Base-by-base conservation (phyloP, 2,113 vertebrate species). In the Athene noctua region DNA sequence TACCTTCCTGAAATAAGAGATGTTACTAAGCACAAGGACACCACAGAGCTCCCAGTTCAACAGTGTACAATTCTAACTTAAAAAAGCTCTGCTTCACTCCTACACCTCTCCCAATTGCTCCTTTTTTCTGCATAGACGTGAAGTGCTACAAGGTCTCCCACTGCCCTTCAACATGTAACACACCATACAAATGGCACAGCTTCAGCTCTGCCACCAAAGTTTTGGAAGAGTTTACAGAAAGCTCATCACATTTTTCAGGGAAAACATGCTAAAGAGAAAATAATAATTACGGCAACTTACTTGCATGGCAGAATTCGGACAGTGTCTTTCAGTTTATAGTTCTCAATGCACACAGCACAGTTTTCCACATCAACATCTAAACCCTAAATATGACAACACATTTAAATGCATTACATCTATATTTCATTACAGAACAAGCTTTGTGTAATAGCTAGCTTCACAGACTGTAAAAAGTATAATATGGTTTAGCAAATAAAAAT, bases 331-430 rank as follows among this genome's bases (percentile, higher is more conserved):
- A 97, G 96, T 97, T 98, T 98, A 92, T 98, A 98, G 83, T 98
- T 98, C 97, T 98, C 98, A 95, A 98, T 98, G 89, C 98, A 98
- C 80, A 98, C 98, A 83, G 98, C 98, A 97, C 98, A 98, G 66
- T 98, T 98, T 94, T 98, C 98, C 81, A 98, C 96, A 94, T 98
- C 98, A 66, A 98, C 87, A 89, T 98, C 98, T 49, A 98, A 96
- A 94, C 98, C 98, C 98, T 98, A 52, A 88, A 92, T 22, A 83
- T 32, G 30, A 86, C 82, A 85, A 97, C 34, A 92, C n/a, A 78
- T 93, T 90, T 81, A 81, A 85, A 83, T 46, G 32, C 13, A 61
- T 88, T 73, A 26, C 52, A 67, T 46, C 46, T 57, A 47, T 73
- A 79, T 59, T 68, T 81, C 47, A 57, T 54, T 63, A 72, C 44